Evolutionary conservation across 2,797 vertebrate genomes (phyloP).

Genomic region (Anguilla pacifica): DNA sequence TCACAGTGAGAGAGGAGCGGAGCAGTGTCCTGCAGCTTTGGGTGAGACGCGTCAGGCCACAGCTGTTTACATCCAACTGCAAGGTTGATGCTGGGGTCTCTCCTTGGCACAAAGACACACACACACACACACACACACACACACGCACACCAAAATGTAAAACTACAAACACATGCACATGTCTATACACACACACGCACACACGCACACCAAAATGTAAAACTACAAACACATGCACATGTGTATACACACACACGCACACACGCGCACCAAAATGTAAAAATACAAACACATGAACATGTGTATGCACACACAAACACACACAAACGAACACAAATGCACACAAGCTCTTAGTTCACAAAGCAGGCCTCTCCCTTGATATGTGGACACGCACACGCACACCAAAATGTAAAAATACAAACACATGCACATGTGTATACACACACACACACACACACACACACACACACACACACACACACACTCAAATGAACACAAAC

Average conservation of each 20-base stretch:
- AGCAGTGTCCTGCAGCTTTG: slow-evolving; percentile 39
- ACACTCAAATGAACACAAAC: background rate
- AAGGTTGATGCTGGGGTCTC: slow-evolving; percentile 65
- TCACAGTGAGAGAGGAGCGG: slow-evolving; percentile 41
- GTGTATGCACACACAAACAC: slow-evolving; percentile 4
- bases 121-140: slow-evolving; percentile 32
- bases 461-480: background rate
- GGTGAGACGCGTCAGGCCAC: slow-evolving; percentile 46
- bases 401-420: background rate
- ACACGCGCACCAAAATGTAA: background rate
- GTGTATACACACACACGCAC: slow-evolving; percentile 33
- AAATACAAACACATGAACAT: background rate
- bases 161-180: background rate
- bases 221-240: slow-evolving; percentile 31
- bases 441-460: background rate
- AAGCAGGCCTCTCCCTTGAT: too few species aligned
- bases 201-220: background rate
- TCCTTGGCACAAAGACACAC: slow-evolving; percentile 48
- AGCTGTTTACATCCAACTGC: slow-evolving; percentile 58
- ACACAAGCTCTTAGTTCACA: background rate
- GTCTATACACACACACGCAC: background rate
- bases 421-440: slow-evolving; percentile 19
- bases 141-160: background rate
- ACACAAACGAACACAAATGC: background rate
- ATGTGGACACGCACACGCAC: background rate